Percentiles rank a stretch among this genome's conserved stretches.
phyloP scores from a whole-genome alignment of 2,888 invertebrate species.

The Andrena bucephala region DNA sequence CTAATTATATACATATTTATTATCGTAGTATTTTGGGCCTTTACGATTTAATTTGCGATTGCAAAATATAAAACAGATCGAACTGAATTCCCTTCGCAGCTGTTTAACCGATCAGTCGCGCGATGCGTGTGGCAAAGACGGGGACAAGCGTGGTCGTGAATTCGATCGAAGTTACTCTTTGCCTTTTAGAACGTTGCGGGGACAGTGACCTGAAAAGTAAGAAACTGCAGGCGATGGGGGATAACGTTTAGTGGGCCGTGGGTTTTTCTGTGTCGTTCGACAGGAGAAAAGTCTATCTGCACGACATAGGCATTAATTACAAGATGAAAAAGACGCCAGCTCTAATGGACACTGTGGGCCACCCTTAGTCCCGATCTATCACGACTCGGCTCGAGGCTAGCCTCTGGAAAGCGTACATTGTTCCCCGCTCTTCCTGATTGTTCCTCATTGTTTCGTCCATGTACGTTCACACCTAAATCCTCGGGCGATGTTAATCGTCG shows the following conservation, averaged over 20 bases:
- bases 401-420: constrained; percentile 52
- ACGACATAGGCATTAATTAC: constrained; percentile 51
- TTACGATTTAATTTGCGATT: not conserved
- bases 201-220: constrained; percentile 46
- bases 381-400: constrained; percentile 46
- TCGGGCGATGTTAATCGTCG: constrained; percentile 43
- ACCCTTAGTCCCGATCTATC: constrained; percentile 47
- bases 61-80: not conserved
- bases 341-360: constrained; percentile 48
- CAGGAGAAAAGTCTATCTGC: constrained; percentile 23
- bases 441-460: constrained; percentile 48
- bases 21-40: too few relatives aligned
- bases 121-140: constrained; percentile 11
- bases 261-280: not conserved
- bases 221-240: constrained; percentile 16
- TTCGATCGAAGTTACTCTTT: constrained; percentile 14
- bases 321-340: constrained; percentile 22
- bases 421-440: constrained; percentile 43
- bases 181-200: constrained; percentile 24
- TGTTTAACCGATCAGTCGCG: not conserved
- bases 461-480: constrained; percentile 55
- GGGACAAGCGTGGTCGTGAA: constrained; percentile 29
- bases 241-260: not conserved
- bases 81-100: not conserved
- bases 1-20: too few relatives aligned